Conservation (phyloP, 2,797 vertebrate genomes). For the Sparidentex hasta region DNA sequence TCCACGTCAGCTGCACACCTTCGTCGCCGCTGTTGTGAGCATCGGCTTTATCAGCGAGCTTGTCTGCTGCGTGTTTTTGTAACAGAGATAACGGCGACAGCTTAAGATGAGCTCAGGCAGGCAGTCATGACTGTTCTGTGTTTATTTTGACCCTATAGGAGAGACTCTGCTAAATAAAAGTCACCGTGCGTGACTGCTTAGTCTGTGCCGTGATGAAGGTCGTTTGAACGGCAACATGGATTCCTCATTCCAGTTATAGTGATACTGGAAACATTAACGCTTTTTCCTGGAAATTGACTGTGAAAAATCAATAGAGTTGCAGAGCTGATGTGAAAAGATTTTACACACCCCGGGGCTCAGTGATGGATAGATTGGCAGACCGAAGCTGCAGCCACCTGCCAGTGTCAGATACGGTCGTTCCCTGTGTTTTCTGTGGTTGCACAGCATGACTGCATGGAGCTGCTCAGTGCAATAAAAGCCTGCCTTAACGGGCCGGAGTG, state of each 20-base stretch:
- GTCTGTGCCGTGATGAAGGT: conserved; percentile 14
- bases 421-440: conserved; percentile 33
- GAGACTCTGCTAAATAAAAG: neutral
- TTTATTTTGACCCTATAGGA: conserved; percentile 25
- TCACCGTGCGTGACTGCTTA: neutral
- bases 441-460: conserved; percentile 1
- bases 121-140: conserved; percentile 1
- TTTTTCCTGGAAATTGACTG: conserved; percentile 57
- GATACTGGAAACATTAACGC: conserved; percentile 45
- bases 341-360: conserved; percentile 28
- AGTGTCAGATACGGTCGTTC: conserved; percentile 31
- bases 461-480: conserved; percentile 1
- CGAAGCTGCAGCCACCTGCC: conserved; percentile 55
- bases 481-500: conserved; percentile 29
- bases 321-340: conserved; percentile 63
- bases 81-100: conserved; percentile 32
- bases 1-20: neutral
- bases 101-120: conserved; percentile 23
- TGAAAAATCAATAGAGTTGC: conserved; percentile 64
- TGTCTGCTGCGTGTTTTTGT: conserved; percentile 15
- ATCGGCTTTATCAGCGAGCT: conserved; percentile 33
- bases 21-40: conserved; percentile 18
- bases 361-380: conserved; percentile 42
- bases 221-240: conserved; percentile 27
- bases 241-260: conserved; percentile 20